These are phyloP conservation scores for Datnioides undecimradiatus DNA, from an alignment of 2,113 vertebrate species.

Conservation along the genomic window DNA sequence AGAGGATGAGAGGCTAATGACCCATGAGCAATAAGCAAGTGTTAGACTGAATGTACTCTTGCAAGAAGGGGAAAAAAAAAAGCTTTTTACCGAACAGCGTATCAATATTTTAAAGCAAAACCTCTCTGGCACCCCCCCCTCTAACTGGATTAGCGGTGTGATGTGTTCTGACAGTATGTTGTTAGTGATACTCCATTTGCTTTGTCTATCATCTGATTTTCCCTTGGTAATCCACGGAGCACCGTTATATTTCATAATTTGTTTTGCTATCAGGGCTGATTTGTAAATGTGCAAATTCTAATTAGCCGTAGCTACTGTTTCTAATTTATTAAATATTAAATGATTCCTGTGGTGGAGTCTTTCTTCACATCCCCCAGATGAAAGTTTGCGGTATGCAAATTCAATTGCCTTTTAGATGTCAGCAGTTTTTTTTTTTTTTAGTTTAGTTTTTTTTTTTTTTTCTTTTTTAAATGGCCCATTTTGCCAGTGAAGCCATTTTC, in stretches of 20 bases:
- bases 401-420: conserved; percentile 87
- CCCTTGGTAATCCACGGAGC: conserved; percentile 89
- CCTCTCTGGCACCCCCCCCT: conserved; percentile 90
- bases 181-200: conserved; percentile 99
- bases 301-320: conserved; percentile 96
- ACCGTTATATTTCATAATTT: conserved; percentile 99
- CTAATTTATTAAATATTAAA: conserved; percentile 98
- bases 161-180: conserved; percentile 96
- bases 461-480: conserved; percentile 87
- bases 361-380: conserved; percentile 90
- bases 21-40: conserved; percentile 97
- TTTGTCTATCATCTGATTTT: conserved; percentile 98
- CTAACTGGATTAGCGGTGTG: conserved; percentile 98
- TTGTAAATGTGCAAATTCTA: conserved; percentile 99
- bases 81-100: conserved; percentile 96
- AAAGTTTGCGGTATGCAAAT: conserved; percentile 96
- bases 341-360: conserved; percentile 94
- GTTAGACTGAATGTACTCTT: conserved; percentile 95
- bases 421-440: conserved; percentile 91
- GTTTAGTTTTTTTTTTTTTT: conserved; percentile 90
- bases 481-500: conserved; percentile 82
- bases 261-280: conserved; percentile 99
- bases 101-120: conserved; percentile 99
- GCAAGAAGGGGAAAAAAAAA: conserved; percentile 65
- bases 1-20: conserved; percentile 95